These are phyloP conservation scores for Halcyon leucocephala DNA, from an alignment of 2,797 vertebrate genomes.

Conservation along the genomic window DNA sequence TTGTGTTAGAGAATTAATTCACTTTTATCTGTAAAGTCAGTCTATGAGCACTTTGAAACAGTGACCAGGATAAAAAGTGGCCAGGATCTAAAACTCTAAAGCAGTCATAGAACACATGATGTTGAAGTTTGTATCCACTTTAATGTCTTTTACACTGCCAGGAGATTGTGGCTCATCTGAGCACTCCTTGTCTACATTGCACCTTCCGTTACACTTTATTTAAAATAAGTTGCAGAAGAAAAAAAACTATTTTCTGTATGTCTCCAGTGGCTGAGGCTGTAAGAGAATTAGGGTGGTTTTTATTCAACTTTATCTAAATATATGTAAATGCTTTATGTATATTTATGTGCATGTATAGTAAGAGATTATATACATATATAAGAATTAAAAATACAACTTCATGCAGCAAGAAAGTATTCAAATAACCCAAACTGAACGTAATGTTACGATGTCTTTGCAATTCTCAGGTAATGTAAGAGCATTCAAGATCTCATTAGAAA, in stretches of 20 bases:
- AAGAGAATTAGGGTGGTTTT: not conserved
- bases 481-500: not conserved
- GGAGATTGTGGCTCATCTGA: not conserved
- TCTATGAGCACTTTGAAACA: not conserved
- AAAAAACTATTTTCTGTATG: not conserved
- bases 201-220: not conserved
- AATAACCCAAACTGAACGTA: not conserved
- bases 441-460: not conserved
- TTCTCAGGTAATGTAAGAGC: not conserved
- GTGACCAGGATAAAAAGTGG: not conserved
- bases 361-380: not conserved
- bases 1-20: constrained; percentile 8
- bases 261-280: not conserved
- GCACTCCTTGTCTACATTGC: not conserved
- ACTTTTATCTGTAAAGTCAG: not conserved
- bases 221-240: not conserved
- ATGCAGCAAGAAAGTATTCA: not conserved
- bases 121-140: not conserved
- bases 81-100: not conserved
- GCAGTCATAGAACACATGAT: not conserved
- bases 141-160: not conserved
- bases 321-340: not conserved
- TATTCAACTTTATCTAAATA: not conserved
- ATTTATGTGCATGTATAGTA: not conserved
- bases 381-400: not conserved